Percentiles rank a stretch among this genome's conserved stretches.
These are phyloP conservation scores for Gnatocerus cornutus DNA, from an alignment of 2,888 invertebrate genomes.

Conservation along the genomic window DNA sequence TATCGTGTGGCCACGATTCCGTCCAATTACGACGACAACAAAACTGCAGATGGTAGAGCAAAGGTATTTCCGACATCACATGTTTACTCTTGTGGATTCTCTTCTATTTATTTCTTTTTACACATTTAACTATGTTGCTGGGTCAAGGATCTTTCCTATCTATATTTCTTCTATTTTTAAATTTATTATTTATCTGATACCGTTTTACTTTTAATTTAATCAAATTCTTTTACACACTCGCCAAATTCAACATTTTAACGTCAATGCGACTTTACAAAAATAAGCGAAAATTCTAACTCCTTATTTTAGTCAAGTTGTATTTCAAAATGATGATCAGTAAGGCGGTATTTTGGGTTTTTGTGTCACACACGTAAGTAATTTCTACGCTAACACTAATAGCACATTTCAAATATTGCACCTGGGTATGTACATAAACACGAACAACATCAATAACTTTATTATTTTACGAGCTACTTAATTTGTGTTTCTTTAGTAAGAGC, in stretches of 20 bases:
- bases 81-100: conserved; percentile 27
- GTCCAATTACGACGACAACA: conserved; percentile 94
- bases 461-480: background rate
- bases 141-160: conserved; percentile 41
- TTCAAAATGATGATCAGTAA: too few species aligned
- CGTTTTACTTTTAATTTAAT: conserved; percentile 17
- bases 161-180: conserved; percentile 38
- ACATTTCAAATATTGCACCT: conserved; percentile 30
- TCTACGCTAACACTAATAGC: conserved; percentile 34
- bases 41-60: conserved; percentile 93
- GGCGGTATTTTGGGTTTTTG: conserved; percentile 12
- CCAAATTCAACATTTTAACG: background rate
- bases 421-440: conserved; percentile 29
- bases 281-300: background rate
- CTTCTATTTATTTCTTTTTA: conserved; percentile 12
- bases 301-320: too few species aligned
- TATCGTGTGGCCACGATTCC: conserved; percentile 98
- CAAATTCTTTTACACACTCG: background rate
- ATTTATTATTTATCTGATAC: conserved; percentile 28
- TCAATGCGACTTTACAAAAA: background rate
- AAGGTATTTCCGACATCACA: conserved; percentile 77
- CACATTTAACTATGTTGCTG: conserved; percentile 27
- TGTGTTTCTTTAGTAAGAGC: background rate
- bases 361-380: conserved; percentile 21
- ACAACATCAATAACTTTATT: conserved; percentile 13